phyloP scores from a whole-genome alignment of 2,113 vertebrate genomes.

The Campylomormyrus tamandua region DNA sequence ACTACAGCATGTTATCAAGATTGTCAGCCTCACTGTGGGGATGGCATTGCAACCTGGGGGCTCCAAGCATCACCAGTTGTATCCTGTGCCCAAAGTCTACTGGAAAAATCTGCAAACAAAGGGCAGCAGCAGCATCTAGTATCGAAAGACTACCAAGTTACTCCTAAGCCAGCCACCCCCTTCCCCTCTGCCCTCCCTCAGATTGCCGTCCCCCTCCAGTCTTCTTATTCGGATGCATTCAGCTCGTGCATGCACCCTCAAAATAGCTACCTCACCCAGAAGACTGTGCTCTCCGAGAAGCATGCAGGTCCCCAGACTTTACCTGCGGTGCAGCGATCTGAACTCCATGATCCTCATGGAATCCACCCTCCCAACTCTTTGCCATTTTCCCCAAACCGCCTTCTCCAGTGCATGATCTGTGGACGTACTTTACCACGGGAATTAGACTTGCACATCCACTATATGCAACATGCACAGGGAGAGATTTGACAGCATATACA shows the following conservation, averaged over 20 bases:
- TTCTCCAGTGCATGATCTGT: constrained; percentile 66
- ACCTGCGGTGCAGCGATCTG: constrained; percentile 50
- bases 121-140: constrained; percentile 49
- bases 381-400: constrained; percentile 55
- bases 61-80: constrained; percentile 52
- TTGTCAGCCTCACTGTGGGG: constrained; percentile 45
- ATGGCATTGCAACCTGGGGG: constrained; percentile 51
- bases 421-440: constrained; percentile 59
- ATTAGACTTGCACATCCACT: constrained; percentile 66
- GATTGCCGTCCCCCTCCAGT: constrained; percentile 27
- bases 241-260: constrained; percentile 47
- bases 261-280: constrained; percentile 57
- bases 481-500: constrained; percentile 47
- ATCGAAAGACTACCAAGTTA: constrained; percentile 51
- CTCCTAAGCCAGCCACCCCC: constrained; percentile 50
- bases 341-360: constrained; percentile 44
- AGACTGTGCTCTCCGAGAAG: constrained; percentile 52
- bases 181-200: constrained; percentile 32
- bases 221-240: constrained; percentile 51
- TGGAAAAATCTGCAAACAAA: constrained; percentile 27
- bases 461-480: constrained; percentile 66
- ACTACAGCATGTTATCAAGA: constrained; percentile 50
- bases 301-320: constrained; percentile 50
- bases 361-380: constrained; percentile 41
- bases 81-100: constrained; percentile 48